Conservation (phyloP, 2,888 invertebrate species). For the Eristalis pertinax region DNA sequence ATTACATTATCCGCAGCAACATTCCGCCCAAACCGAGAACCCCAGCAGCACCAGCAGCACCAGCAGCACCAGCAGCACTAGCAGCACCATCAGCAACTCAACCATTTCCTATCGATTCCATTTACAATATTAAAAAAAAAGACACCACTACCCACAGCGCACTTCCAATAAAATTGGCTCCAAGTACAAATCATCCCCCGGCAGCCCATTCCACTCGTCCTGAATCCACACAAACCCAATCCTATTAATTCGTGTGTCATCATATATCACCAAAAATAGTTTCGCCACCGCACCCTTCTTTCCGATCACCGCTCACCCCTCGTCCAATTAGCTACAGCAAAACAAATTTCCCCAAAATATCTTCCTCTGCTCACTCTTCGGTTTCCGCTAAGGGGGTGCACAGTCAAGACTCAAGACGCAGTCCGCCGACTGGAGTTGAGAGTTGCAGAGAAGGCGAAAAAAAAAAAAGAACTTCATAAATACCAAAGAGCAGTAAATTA, state of each 20-base stretch:
- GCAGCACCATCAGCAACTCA: too few relatives aligned
- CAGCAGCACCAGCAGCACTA: too few relatives aligned
- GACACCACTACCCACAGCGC: constrained; percentile 7
- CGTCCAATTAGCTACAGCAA: constrained; percentile 71
- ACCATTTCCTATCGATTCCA: constrained; percentile 49
- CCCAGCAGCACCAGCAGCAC: neutral
- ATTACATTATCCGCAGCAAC: constrained; percentile 46
- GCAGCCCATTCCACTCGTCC: neutral
- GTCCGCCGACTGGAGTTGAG: constrained; percentile 7
- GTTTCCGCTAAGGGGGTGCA: neutral
- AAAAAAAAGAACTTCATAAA: constrained; percentile 57
- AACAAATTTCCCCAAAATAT: constrained; percentile 67
- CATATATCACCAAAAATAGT: constrained; percentile 71
- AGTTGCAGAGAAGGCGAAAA: neutral
- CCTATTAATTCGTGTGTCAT: constrained; percentile 72
- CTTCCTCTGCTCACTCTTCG: constrained; percentile 7
- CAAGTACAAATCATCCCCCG: constrained; percentile 28
- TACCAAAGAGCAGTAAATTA: constrained; percentile 70
- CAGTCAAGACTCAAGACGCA: neutral
- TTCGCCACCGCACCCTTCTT: constrained; percentile 5
- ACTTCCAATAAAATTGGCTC: constrained; percentile 58
- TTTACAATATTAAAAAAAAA: constrained; percentile 64
- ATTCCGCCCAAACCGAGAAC: neutral
- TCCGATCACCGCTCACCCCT: too few relatives aligned
- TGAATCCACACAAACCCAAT: constrained; percentile 67